Percentiles rank a stretch among this genome's conserved stretches.
Evolutionary conservation across 2,113 vertebrate genomes (phyloP).

Genomic region (Leuciscus idus): DNA sequence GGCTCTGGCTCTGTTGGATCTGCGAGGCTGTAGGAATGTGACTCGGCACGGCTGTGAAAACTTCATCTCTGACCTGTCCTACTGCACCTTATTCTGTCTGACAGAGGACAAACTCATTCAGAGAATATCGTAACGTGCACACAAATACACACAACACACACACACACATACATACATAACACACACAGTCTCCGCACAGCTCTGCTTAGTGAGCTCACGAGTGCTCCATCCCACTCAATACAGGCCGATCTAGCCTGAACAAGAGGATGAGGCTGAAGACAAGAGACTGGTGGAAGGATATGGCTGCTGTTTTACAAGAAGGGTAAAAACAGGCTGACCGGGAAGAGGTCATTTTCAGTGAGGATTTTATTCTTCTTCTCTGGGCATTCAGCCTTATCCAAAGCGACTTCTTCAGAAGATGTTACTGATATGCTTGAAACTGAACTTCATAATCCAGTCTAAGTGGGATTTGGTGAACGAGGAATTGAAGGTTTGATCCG

Average conservation of each 20-base stretch:
- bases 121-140: conserved; percentile 84
- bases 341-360: conserved; percentile 37
- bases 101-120: conserved; percentile 97
- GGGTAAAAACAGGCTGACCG: conserved; percentile 28
- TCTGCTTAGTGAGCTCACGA: conserved; percentile 41
- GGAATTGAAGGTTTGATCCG: neutral
- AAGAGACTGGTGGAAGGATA: conserved; percentile 13
- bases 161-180: neutral
- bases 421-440: conserved; percentile 16
- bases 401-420: conserved; percentile 43
- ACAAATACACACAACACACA: conserved; percentile 2
- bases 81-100: conserved; percentile 91
- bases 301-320: conserved; percentile 10
- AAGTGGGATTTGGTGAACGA: conserved; percentile 20
- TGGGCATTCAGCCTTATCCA: conserved; percentile 46
- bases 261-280: conserved; percentile 33
- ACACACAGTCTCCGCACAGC: conserved; percentile 62
- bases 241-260: conserved; percentile 49
- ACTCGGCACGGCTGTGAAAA: conserved; percentile 90
- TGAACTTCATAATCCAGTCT: conserved; percentile 19
- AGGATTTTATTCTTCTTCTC: conserved; percentile 6
- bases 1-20: conserved; percentile 87
- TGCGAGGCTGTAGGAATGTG: conserved; percentile 90
- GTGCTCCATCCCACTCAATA: conserved; percentile 46
- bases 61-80: conserved; percentile 95